A percentile compares a stretch with the other conserved stretches of the same genome.
Evolutionary conservation across 2,113 vertebrate species (phyloP).

Genomic region (Coregonus clupeaformis): DNA sequence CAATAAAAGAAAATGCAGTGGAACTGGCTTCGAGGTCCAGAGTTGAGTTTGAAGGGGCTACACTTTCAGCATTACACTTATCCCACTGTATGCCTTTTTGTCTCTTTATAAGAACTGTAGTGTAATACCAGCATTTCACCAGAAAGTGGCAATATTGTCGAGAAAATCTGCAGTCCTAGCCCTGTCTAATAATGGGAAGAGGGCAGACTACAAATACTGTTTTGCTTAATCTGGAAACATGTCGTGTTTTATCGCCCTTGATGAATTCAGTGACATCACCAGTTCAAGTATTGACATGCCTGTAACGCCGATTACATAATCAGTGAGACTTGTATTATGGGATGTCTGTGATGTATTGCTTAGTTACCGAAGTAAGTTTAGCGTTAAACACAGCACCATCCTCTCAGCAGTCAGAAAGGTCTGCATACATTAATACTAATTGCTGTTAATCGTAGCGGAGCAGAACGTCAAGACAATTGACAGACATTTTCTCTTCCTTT

Average conservation of each 20-base stretch:
- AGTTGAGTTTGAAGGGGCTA: too few species aligned
- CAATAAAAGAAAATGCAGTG: too few species aligned
- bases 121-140: slow-evolving; percentile 48
- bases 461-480: slow-evolving; percentile 55
- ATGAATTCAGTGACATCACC: not conserved
- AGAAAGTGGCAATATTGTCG: slow-evolving; percentile 75
- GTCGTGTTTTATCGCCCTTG: not conserved
- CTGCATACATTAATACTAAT: slow-evolving; percentile 59
- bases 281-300: slow-evolving; percentile 49
- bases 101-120: not conserved
- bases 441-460: slow-evolving; percentile 65
- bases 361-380: slow-evolving; percentile 48
- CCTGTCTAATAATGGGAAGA: not conserved
- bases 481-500: slow-evolving; percentile 49
- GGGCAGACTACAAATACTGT: not conserved
- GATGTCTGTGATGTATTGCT: slow-evolving; percentile 25
- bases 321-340: slow-evolving; percentile 38
- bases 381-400: slow-evolving; percentile 9
- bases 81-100: not conserved
- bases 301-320: slow-evolving; percentile 52
- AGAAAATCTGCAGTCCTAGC: slow-evolving; percentile 45
- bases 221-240: not conserved
- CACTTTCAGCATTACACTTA: not conserved
- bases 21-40: too few species aligned
- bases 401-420: slow-evolving; percentile 48